These are phyloP conservation scores for Folsomia candida DNA, from an alignment of 2,888 invertebrate species.

Conservation along the genomic window DNA sequence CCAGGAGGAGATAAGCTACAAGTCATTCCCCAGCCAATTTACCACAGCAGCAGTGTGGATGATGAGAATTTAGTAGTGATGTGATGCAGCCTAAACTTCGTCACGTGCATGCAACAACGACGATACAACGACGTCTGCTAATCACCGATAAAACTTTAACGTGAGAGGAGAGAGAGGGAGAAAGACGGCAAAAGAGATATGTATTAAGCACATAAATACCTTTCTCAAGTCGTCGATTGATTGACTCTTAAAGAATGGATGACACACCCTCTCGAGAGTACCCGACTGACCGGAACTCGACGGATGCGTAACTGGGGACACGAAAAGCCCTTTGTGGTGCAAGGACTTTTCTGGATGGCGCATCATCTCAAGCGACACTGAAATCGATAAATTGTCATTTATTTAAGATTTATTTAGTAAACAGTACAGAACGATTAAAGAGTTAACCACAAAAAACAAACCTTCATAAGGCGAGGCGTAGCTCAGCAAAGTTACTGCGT, in stretches of 20 bases:
- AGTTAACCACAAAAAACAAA: too few species aligned
- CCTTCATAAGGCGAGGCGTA: slow-evolving; percentile 84
- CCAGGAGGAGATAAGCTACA: background rate
- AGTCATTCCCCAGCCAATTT: background rate
- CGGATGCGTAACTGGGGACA: slow-evolving; percentile 51
- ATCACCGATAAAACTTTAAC: background rate
- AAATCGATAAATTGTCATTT: too few species aligned
- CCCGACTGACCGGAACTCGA: slow-evolving; percentile 51
- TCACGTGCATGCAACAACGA: background rate
- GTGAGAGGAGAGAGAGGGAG: too few species aligned
- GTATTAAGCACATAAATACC: too few species aligned
- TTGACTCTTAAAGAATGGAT: slow-evolving; percentile 74
- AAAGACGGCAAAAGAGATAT: too few species aligned
- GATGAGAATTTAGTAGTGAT: background rate
- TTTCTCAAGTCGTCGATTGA: slow-evolving; percentile 74
- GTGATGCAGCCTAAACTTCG: too few species aligned
- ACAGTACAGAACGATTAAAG: too few species aligned
- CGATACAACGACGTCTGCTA: background rate
- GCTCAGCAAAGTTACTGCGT: slow-evolving; percentile 82
- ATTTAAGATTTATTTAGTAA: too few species aligned
- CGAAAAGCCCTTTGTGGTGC: slow-evolving; percentile 54
- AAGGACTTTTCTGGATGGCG: slow-evolving; percentile 58
- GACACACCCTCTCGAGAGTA: slow-evolving; percentile 62
- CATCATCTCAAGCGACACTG: slow-evolving; percentile 73
- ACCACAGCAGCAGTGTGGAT: background rate